Percentiles rank a stretch among this genome's conserved stretches.
Conservation (phyloP, 2,888 invertebrate species). For the Athalia circularis region DNA sequence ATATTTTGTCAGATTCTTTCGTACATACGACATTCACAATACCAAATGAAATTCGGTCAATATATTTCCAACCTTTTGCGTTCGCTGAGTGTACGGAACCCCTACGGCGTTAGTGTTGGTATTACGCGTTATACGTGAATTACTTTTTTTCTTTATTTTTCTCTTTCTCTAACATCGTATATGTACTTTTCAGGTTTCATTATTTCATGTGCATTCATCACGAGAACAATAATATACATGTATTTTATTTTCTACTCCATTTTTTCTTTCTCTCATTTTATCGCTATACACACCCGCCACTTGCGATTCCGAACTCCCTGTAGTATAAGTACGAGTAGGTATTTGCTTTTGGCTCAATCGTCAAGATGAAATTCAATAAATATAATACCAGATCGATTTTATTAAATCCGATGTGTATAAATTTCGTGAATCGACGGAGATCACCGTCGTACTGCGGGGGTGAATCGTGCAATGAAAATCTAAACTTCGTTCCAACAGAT, state of each 20-base stretch:
- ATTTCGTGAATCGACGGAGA: no score
- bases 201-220: conserved; percentile 70
- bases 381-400: not conserved
- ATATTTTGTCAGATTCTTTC: conserved; percentile 33
- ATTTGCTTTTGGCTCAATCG: conserved; percentile 26
- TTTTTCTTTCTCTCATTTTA: not conserved
- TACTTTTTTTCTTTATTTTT: no score
- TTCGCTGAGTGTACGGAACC: conserved; percentile 58
- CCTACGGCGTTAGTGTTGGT: conserved; percentile 67
- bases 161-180: conserved; percentile 55
- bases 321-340: not conserved
- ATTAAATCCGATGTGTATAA: no score
- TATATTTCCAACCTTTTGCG: conserved; percentile 54
- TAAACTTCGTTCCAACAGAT: no score
- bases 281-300: not conserved
- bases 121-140: conserved; percentile 63
- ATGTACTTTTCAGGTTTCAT: conserved; percentile 66
- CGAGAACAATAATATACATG: conserved; percentile 34
- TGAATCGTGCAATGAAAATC: no score
- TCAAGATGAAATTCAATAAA: conserved; percentile 14
- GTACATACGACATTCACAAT: not conserved
- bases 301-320: not conserved
- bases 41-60: conserved; percentile 52
- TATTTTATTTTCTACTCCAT: not conserved
- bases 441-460: no score